phyloP scores from a whole-genome alignment of 1,140 invertebrate species.

The Drosophila tristis region DNA sequence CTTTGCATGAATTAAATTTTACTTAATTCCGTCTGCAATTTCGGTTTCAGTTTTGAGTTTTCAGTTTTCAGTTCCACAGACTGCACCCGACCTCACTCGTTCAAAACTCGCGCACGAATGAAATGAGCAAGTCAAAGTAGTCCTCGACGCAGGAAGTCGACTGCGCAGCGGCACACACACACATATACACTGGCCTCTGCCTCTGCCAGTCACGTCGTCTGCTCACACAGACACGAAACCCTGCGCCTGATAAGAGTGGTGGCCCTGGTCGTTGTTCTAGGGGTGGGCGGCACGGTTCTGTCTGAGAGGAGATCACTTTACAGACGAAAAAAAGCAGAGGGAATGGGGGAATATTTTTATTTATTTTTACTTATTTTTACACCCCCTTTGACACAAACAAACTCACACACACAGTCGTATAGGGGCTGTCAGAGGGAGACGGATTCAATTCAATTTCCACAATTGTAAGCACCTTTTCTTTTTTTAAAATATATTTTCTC shows the following conservation, averaged over 20 bases:
- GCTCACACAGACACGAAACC: conserved; percentile 44
- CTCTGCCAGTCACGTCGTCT: too few relatives aligned
- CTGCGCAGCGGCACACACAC: conserved; percentile 61
- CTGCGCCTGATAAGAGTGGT: conserved; percentile 64
- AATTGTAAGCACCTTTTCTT: conserved; percentile 15
- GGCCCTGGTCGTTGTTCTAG: conserved; percentile 31
- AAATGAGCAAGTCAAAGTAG: conserved; percentile 76
- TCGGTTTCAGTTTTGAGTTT: conserved; percentile 18
- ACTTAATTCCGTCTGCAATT: conserved; percentile 4
- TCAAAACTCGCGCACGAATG: conserved; percentile 56
- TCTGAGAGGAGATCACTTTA: conserved; percentile 69
- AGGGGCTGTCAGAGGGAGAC: conserved; percentile 11
- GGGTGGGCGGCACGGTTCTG: conserved; percentile 56
- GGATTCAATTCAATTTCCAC: conserved; percentile 14
- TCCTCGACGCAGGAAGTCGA: conserved; percentile 77
- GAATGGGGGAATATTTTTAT: conserved; percentile 36
- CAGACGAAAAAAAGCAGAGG: conserved; percentile 10
- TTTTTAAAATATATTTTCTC: neutral
- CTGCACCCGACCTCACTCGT: conserved; percentile 58
- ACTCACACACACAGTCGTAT: conserved; percentile 11
- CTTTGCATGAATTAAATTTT: conserved; percentile 4
- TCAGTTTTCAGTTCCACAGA: conserved; percentile 36
- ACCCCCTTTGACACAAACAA: conserved; percentile 58
- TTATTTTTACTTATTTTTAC: conserved; percentile 54
- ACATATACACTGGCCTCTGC: neutral